A percentile compares a stretch with the other conserved stretches of the same genome.
phyloP scores from a whole-genome alignment of 2,113 vertebrate genomes.

The Arenaria interpres region DNA sequence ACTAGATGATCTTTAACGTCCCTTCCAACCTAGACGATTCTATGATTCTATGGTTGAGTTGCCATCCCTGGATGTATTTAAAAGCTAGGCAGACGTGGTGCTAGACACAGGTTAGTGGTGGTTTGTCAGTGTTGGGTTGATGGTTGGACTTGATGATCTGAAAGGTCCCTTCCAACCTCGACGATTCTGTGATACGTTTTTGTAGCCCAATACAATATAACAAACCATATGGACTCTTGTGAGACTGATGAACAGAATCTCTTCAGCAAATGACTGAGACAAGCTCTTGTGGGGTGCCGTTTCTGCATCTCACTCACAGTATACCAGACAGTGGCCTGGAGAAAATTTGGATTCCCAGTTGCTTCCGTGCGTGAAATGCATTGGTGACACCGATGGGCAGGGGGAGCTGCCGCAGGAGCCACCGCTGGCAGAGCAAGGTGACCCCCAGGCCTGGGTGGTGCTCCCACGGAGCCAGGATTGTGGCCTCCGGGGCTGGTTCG shows the following conservation, averaged over 20 bases:
- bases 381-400: not conserved
- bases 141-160: too few species aligned
- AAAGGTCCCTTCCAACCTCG: too few species aligned
- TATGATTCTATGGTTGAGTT: too few species aligned
- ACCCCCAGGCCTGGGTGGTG: not conserved
- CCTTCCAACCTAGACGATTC: too few species aligned
- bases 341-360: rapidly evolving
- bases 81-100: too few species aligned
- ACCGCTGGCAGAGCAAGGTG: rapidly evolving
- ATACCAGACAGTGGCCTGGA: not conserved
- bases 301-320: not conserved
- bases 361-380: not conserved
- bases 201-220: rapidly evolving
- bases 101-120: too few species aligned
- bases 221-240: not conserved
- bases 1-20: too few species aligned
- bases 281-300: not conserved
- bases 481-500: not conserved
- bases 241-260: not conserved
- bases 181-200: not conserved
- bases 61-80: too few species aligned
- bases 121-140: too few species aligned
- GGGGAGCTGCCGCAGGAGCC: not conserved
- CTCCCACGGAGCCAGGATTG: rapidly evolving
- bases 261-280: not conserved